Percentiles rank a stretch among this genome's conserved stretches.
These are phyloP conservation scores for Channallabes apus DNA, from an alignment of 2,797 vertebrate genomes.

Conservation along the genomic window DNA sequence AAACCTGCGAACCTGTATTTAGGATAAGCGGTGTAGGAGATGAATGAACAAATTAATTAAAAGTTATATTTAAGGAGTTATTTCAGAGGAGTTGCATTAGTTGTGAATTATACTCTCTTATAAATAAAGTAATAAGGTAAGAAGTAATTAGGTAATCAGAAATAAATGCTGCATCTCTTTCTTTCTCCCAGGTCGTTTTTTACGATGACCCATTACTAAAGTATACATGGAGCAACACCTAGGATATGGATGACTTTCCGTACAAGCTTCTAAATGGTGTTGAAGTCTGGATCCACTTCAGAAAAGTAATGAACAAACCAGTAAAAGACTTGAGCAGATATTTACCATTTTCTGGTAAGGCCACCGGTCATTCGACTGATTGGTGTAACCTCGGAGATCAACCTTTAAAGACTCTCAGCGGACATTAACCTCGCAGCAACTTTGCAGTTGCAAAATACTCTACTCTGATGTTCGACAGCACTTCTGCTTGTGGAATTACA, in stretches of 20 bases:
- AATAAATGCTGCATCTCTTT: constrained; percentile 29
- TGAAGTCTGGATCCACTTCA: constrained; percentile 18
- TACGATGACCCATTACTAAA: constrained; percentile 39
- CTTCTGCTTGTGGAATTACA: constrained; percentile 67
- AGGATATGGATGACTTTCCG: constrained; percentile 53
- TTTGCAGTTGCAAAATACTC: constrained; percentile 46
- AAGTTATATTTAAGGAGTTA: too few species aligned
- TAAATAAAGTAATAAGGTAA: not conserved
- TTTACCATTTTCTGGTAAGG: not conserved
- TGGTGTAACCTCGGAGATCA: constrained; percentile 17
- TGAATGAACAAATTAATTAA: too few species aligned
- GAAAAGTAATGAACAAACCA: constrained; percentile 38
- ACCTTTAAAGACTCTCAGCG: constrained; percentile 1
- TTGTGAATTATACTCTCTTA: not conserved
- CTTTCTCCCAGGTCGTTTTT: constrained; percentile 46
- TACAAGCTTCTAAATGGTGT: constrained; percentile 24
- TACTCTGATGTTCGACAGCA: constrained; percentile 67
- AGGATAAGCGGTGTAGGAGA: too few species aligned
- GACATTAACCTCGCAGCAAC: constrained; percentile 44
- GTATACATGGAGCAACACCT: constrained; percentile 45
- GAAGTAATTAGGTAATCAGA: not conserved
- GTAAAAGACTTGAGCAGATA: constrained; percentile 2
- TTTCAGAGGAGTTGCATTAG: not conserved
- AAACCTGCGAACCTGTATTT: too few species aligned
- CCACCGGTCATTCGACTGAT: not conserved